A percentile compares a stretch with the other conserved stretches of the same genome.
Evolutionary conservation across 2,113 vertebrate genomes (phyloP).

Genomic region (Phyllopteryx taeniolatus): DNA sequence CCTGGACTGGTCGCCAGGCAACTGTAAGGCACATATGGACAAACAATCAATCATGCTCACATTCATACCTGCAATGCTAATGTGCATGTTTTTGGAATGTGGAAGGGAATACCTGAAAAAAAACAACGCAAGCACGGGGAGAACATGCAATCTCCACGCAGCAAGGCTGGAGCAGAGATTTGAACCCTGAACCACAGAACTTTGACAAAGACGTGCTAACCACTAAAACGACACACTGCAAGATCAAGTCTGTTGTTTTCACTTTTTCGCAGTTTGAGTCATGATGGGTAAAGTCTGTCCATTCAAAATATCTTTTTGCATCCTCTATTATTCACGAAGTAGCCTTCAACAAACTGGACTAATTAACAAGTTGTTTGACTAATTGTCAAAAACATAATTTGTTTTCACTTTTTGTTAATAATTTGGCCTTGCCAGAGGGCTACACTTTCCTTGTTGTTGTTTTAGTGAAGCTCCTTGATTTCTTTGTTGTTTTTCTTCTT

Average conservation of each 20-base stretch:
- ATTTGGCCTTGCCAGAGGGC: background rate
- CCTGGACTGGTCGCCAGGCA: too few species aligned
- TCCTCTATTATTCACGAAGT: background rate
- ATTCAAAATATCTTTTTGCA: background rate
- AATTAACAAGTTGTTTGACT: background rate
- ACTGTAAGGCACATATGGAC: too few species aligned
- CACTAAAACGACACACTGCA: too few species aligned
- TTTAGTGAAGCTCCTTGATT: background rate
- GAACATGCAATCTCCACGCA: too few species aligned
- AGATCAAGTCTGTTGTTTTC: background rate
- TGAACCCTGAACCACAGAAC: too few species aligned
- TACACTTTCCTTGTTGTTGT: background rate
- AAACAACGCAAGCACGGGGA: too few species aligned
- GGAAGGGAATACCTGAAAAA: too few species aligned
- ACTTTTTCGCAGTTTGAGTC: background rate
- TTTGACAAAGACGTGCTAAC: too few species aligned
- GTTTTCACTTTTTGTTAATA: background rate
- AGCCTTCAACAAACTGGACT: background rate
- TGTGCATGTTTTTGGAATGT: too few species aligned
- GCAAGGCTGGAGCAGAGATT: too few species aligned
- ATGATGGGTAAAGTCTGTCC: background rate
- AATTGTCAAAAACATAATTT: background rate
- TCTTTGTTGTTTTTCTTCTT: background rate
- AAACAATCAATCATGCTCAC: too few species aligned
- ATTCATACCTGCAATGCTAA: too few species aligned